Evolutionary conservation across 2,797 vertebrate genomes (phyloP).

Genomic region (Pterois miles): DNA sequence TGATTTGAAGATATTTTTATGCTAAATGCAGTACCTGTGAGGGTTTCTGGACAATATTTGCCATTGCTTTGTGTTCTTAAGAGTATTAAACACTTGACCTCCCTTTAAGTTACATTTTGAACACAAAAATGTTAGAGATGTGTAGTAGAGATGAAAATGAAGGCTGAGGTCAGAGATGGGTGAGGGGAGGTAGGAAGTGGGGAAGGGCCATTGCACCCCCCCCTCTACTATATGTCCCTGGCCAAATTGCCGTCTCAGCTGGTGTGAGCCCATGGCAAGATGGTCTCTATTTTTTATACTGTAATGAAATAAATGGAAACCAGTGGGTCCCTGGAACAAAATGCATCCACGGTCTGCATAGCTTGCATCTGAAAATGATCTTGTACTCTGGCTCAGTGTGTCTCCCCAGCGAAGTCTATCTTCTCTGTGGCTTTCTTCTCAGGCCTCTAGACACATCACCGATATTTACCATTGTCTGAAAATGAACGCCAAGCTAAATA

Average conservation of each 20-base stretch:
- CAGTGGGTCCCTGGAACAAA: neutral
- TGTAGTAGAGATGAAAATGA: neutral
- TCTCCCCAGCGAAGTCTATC: neutral
- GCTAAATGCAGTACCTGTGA: too few relatives aligned
- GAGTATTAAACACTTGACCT: too few relatives aligned
- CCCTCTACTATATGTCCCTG: too few relatives aligned
- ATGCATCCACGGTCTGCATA: neutral
- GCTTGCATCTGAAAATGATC: neutral
- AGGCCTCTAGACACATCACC: neutral
- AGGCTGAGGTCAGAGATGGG: neutral
- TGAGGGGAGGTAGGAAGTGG: neutral
- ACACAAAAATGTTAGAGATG: too few relatives aligned
- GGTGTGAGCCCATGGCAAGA: neutral
- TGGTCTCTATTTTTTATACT: neutral
- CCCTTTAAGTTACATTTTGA: too few relatives aligned
- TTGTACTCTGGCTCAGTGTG: neutral
- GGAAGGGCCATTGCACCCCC: neutral
- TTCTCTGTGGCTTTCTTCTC: neutral
- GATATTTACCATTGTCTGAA: constrained; percentile 29
- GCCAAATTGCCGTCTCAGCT: neutral
- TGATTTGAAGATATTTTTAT: too few relatives aligned
- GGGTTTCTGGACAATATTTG: too few relatives aligned
- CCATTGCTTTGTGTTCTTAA: too few relatives aligned
- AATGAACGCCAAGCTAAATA: constrained; percentile 28
- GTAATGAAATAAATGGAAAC: neutral